Percentiles rank a stretch among this genome's conserved stretches.
These are phyloP conservation scores for Dicycla oo DNA, from an alignment of 2,888 invertebrate species.

Conservation along the genomic window DNA sequence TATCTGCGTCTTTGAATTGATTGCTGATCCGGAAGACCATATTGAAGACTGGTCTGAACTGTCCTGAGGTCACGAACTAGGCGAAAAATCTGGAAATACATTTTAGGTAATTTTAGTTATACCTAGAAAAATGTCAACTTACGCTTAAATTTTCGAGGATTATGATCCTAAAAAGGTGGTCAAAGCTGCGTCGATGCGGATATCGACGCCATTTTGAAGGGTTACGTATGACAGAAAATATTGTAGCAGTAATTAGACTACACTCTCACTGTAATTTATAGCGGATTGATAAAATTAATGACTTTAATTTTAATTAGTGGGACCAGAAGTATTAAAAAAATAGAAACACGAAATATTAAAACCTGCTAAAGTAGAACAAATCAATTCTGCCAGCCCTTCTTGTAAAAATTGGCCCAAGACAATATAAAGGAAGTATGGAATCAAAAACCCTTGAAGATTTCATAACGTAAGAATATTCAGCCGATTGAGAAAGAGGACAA, in stretches of 20 bases:
- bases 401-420: not conserved
- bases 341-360: not conserved
- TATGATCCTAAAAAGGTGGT: no score
- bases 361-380: not conserved
- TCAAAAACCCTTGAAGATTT: constrained; percentile 30
- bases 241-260: not conserved
- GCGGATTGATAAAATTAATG: not conserved
- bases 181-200: not conserved
- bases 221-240: not conserved
- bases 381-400: not conserved
- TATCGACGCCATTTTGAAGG: not conserved
- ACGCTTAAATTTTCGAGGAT: not conserved
- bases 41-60: constrained; percentile 76
- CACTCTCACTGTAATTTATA: not conserved
- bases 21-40: constrained; percentile 74
- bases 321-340: not conserved
- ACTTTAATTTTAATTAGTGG: not conserved
- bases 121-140: not conserved
- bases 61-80: constrained; percentile 82
- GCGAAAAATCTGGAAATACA: constrained; percentile 74
- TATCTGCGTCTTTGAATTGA: constrained; percentile 35
- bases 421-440: constrained; percentile 14
- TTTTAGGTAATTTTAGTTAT: not conserved
- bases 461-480: constrained; percentile 35
- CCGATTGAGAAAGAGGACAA: constrained; percentile 38